Evolutionary conservation across 2,797 vertebrate genomes (phyloP).

Genomic region (Heliangelus exortis): DNA sequence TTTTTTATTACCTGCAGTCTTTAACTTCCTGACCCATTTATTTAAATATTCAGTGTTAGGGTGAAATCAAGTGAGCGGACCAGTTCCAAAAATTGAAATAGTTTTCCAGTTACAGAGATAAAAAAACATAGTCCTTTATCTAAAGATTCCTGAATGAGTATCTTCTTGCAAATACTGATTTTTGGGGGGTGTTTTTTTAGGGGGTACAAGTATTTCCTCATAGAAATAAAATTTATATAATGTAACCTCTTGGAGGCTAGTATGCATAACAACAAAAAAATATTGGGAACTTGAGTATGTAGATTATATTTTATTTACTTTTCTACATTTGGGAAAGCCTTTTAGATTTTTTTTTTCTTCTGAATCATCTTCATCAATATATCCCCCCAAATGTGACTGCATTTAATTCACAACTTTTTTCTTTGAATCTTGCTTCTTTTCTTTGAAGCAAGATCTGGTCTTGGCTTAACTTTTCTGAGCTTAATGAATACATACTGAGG

Average conservation of each 20-base stretch:
- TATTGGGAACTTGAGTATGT: not conserved
- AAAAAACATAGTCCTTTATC: not conserved
- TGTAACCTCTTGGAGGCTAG: not conserved
- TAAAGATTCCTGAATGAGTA: not conserved
- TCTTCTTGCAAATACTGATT: not conserved
- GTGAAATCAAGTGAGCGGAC: not conserved
- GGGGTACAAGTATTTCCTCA: not conserved
- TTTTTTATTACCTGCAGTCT: not conserved
- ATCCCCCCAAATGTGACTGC: not conserved
- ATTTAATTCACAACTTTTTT: not conserved
- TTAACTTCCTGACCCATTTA: not conserved
- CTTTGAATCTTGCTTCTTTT: not conserved
- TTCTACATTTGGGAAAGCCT: not conserved
- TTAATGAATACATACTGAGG: not conserved
- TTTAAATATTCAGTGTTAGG: not conserved
- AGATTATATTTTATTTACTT: not conserved
- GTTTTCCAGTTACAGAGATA: not conserved
- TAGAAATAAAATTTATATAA: not conserved
- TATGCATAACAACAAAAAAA: not conserved
- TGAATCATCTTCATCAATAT: not conserved
- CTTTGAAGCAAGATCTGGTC: not conserved
- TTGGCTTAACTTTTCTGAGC: not conserved
- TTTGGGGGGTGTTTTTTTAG: not conserved
- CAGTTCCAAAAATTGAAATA: not conserved
- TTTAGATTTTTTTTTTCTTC: not conserved